Evolutionary conservation across 2,797 vertebrate species (phyloP).

Genomic region (Dryobates pubescens): DNA sequence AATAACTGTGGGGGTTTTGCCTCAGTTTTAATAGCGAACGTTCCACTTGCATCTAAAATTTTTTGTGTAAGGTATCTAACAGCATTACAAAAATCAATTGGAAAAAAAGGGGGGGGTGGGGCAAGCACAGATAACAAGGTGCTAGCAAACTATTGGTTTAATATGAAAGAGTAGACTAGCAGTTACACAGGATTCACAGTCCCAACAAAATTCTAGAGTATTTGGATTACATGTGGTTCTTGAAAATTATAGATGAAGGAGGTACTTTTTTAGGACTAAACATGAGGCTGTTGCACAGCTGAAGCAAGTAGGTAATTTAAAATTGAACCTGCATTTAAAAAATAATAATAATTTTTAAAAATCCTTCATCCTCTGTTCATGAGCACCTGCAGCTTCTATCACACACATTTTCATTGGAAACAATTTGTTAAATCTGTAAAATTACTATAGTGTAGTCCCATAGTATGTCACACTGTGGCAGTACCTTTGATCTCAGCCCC

Average conservation of each 20-base stretch:
- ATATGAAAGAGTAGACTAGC: neutral
- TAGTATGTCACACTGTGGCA: constrained; percentile 52
- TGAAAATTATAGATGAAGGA: constrained; percentile 1
- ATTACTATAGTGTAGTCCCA: constrained; percentile 65
- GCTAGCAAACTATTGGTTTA: neutral
- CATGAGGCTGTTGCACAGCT: neutral
- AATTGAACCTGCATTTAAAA: constrained; percentile 23
- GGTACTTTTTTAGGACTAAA: neutral
- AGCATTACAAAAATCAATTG: neutral
- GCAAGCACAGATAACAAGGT: neutral
- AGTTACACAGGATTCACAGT: neutral
- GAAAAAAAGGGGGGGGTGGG: neutral
- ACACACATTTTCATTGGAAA: constrained; percentile 61
- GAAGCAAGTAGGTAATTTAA: constrained; percentile 35
- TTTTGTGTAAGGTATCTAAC: neutral
- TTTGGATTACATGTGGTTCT: neutral
- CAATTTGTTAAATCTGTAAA: constrained; percentile 75
- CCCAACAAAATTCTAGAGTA: neutral
- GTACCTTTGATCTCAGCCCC: constrained; percentile 75
- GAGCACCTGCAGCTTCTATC: constrained; percentile 74
- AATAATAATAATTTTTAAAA: neutral
- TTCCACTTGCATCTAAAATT: neutral
- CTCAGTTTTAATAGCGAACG: neutral
- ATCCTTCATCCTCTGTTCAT: constrained; percentile 31
- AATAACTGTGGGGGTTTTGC: neutral